phyloP scores from a whole-genome alignment of 2,888 invertebrate genomes.

The Baronia brevicornis region DNA sequence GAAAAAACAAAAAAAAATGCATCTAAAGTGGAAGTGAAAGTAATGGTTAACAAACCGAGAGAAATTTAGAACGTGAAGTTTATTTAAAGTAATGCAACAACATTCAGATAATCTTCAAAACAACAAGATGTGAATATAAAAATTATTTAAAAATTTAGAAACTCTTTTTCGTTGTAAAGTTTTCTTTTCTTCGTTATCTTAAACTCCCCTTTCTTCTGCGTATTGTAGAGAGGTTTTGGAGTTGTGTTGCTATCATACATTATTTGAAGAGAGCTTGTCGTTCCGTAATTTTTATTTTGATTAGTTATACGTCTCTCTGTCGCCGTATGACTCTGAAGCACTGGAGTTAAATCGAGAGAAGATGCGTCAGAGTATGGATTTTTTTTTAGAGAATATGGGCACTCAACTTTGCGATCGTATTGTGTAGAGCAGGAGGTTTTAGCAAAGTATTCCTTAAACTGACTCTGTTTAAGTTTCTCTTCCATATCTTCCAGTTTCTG shows the following conservation, averaged over 20 bases:
- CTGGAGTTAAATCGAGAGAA: conserved; percentile 29
- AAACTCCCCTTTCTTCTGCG: conserved; percentile 55
- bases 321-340: conserved; percentile 27
- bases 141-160: conserved; percentile 44
- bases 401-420: conserved; percentile 49
- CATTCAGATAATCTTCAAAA: conserved; percentile 17
- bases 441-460: conserved; percentile 60
- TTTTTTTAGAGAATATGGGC: conserved; percentile 50
- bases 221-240: conserved; percentile 21
- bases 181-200: conserved; percentile 63
- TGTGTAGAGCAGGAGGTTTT: conserved; percentile 45
- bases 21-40: conserved; percentile 23
- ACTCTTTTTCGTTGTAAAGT: conserved; percentile 58
- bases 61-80: conserved; percentile 22
- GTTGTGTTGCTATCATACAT: conserved; percentile 47
- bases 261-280: conserved; percentile 44
- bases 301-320: conserved; percentile 15
- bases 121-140: conserved; percentile 5
- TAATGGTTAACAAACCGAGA: conserved; percentile 10
- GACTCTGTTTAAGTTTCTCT: conserved; percentile 60
- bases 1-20: conserved; percentile 3
- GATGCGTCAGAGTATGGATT: conserved; percentile 31
- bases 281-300: conserved; percentile 35
- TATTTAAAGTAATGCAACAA: conserved; percentile 23
- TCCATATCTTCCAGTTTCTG: conserved; percentile 55